These are phyloP conservation scores for Botia kubotai DNA, from an alignment of 2,797 vertebrate species.

Conservation along the genomic window DNA sequence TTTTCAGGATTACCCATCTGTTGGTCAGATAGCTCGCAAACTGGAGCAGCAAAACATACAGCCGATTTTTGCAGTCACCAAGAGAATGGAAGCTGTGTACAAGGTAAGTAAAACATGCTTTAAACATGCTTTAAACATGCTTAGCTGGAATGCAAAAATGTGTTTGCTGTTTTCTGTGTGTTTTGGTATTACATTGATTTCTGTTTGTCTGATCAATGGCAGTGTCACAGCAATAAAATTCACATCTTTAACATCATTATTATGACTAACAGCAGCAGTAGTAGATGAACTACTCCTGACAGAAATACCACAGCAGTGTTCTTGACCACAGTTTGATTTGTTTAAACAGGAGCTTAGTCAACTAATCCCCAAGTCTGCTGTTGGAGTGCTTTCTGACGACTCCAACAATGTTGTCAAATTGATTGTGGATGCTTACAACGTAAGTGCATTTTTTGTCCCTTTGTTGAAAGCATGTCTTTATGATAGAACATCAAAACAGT, in stretches of 20 bases:
- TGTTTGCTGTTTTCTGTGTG: too few relatives aligned
- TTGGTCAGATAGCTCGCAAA: conserved; percentile 89
- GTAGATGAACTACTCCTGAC: background rate
- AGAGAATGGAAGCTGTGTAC: conserved; percentile 78
- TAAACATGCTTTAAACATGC: background rate
- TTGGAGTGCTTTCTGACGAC: conserved; percentile 85
- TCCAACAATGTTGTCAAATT: conserved; percentile 90
- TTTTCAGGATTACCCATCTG: conserved; percentile 91
- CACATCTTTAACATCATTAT: too few relatives aligned
- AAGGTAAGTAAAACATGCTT: conserved; percentile 71
- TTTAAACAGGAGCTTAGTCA: conserved; percentile 84
- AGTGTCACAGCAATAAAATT: too few relatives aligned
- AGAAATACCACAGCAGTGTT: background rate
- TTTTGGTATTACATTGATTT: too few relatives aligned
- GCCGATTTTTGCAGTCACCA: conserved; percentile 95
- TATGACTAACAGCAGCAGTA: too few relatives aligned
- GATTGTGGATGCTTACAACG: conserved; percentile 88
- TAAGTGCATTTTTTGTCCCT: conserved; percentile 69
- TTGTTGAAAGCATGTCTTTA: too few relatives aligned
- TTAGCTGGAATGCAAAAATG: too few relatives aligned
- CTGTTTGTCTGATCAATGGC: too few relatives aligned
- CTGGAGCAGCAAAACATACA: conserved; percentile 91
- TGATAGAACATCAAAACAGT: too few relatives aligned
- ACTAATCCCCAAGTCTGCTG: conserved; percentile 93
- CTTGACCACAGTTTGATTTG: conserved; percentile 1